Evolutionary conservation across 2,888 invertebrate genomes (phyloP), one percentile per base, ranked within the genome.

Genomic region (Nesidiocoris tenuis): DNA sequence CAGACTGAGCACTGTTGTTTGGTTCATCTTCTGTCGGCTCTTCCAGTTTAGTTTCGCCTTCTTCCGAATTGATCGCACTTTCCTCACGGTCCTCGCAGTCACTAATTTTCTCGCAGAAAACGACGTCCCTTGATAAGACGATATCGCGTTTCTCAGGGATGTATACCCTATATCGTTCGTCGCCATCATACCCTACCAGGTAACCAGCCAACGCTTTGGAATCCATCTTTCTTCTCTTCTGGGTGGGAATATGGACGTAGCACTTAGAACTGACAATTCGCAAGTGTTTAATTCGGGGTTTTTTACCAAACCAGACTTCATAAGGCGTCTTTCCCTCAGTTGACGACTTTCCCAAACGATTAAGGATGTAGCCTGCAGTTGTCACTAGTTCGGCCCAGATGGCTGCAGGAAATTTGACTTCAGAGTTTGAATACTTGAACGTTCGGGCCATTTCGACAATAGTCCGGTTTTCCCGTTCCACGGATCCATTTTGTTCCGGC

Each of bases 131-230:
- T 2, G 68, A 68, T 1, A 68, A 17, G 9, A n/a, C 80, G 79
- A 78, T 81, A 79, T 79, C 82, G 78, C 7, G 23, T 18, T 79
- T 74, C 19, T 80, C 79, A 67, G 77, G 71, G 12, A 79, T 19
- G 22, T 70, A 81, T 61, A 81, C 77, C 63, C 80, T 78, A 74
- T 80, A 82, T 1, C 80, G 70, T 71, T 81, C 80, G 76, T 82
- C 80, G n/a, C 80, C 80, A 74, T 81, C 80, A 74, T 81, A 81
- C 67, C 81, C 80, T 21, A 81, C 79, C 5, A 82, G 77, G 76
- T 79, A 78, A 1, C 78, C 74, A 22, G 65, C 74, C 2, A 57
- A 17, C 1, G 76, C 76, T 65, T 82, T 82, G 54, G 78, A 66
- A 63, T 81, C 81, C 80, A 81, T 80, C 56, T 63, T 71, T 59